phyloP scores from a whole-genome alignment of 2,113 vertebrate genomes.

The Urocolius indicus region DNA sequence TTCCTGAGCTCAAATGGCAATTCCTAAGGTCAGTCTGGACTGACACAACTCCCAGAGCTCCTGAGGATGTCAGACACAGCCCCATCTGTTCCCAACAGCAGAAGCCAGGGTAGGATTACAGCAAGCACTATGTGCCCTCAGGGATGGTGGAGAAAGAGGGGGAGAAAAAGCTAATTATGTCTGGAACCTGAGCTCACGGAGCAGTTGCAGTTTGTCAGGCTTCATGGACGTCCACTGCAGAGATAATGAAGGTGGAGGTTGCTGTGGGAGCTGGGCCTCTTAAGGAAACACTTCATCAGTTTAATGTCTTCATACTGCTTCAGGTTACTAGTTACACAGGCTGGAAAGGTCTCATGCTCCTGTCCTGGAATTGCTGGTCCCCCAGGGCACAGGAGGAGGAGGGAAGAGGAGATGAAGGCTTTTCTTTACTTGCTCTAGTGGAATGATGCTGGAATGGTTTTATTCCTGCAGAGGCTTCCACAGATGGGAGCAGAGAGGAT shows the following conservation, averaged over 20 bases:
- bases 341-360: not conserved
- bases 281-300: not conserved
- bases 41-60: not conserved
- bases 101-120: not conserved
- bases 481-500: not conserved
- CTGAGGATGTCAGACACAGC: not conserved
- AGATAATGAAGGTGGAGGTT: not conserved
- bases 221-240: not conserved
- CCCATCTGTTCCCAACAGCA: not conserved
- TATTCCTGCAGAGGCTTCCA: not conserved
- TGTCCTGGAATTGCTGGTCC: not conserved
- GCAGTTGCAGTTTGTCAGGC: conserved; percentile 8
- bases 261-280: not conserved
- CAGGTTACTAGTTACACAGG: not conserved
- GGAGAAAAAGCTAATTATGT: not conserved
- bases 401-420: not conserved
- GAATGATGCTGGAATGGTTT: fast-evolving
- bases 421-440: not conserved
- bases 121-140: not conserved
- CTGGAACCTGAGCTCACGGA: not conserved
- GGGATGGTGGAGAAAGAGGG: not conserved
- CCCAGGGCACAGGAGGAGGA: not conserved
- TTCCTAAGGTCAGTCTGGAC: not conserved
- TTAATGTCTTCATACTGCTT: not conserved
- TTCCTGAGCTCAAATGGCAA: fast-evolving